phyloP scores from a whole-genome alignment of 1,140 invertebrate genomes.

The Chrysomallon squamiferum region DNA sequence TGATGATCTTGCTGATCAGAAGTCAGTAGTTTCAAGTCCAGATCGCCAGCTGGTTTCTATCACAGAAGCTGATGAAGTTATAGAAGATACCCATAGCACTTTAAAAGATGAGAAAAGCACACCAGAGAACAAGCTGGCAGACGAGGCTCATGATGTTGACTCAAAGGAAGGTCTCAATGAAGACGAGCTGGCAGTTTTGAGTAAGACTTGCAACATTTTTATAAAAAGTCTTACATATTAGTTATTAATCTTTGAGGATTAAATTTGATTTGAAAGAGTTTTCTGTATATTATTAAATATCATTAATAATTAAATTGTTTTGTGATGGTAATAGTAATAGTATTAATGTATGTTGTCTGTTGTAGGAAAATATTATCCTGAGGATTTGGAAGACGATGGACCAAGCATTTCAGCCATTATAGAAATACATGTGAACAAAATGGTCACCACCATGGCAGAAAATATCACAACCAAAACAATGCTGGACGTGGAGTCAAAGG shows the following conservation, averaged over 20 bases:
- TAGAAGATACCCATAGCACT: conserved; percentile 17
- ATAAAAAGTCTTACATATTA: too few species aligned
- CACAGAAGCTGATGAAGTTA: conserved; percentile 51
- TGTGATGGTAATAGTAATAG: too few species aligned
- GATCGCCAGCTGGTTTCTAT: conserved; percentile 51
- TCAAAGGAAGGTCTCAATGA: conserved; percentile 43
- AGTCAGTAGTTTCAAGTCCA: conserved; percentile 19
- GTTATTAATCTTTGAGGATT: too few species aligned
- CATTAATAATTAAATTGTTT: too few species aligned
- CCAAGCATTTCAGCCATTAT: conserved; percentile 55
- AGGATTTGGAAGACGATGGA: conserved; percentile 56
- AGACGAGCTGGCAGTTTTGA: conserved; percentile 43
- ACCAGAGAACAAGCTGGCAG: conserved; percentile 12
- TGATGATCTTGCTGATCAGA: conserved; percentile 14
- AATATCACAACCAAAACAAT: conserved; percentile 59
- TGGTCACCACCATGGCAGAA: conserved; percentile 51
- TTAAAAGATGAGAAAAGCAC: conserved; percentile 5
- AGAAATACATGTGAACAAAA: conserved; percentile 45
- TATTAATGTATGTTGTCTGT: not conserved
- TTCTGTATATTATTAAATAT: too few species aligned
- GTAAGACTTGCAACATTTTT: conserved; percentile 33
- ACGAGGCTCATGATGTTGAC: conserved; percentile 36
- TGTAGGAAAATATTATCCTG: conserved; percentile 56
- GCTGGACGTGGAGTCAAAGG: conserved; percentile 64
- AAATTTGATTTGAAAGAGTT: too few species aligned